Evolutionary conservation across 2,797 vertebrate genomes (phyloP).

Genomic region (Hydrophis major): DNA sequence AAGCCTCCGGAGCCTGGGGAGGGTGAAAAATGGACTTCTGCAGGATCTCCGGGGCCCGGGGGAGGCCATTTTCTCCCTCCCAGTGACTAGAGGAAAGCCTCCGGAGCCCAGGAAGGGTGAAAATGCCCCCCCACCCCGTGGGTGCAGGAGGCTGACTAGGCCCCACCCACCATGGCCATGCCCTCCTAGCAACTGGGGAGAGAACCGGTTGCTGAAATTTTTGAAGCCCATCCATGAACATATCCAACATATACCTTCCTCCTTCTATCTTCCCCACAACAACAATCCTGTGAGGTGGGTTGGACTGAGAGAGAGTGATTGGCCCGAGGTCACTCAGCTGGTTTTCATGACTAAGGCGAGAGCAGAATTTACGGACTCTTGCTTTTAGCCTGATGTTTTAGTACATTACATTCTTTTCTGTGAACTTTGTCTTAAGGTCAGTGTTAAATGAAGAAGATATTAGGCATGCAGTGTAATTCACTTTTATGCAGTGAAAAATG

Average conservation of each 20-base stretch:
- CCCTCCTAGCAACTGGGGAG: too few relatives aligned
- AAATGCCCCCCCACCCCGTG: too few relatives aligned
- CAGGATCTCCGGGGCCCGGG: too few relatives aligned
- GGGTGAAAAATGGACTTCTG: too few relatives aligned
- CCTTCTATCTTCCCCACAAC: neutral
- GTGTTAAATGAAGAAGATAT: neutral
- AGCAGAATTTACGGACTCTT: neutral
- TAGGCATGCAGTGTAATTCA: neutral
- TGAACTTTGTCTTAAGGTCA: neutral
- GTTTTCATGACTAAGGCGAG: neutral
- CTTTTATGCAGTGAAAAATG: neutral
- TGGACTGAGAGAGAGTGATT: neutral
- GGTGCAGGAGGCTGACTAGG: too few relatives aligned
- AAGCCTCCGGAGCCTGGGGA: too few relatives aligned
- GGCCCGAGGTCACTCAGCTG: neutral
- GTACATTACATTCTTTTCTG: neutral
- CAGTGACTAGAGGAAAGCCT: too few relatives aligned
- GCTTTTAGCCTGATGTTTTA: neutral
- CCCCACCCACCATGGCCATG: too few relatives aligned
- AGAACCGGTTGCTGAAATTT: too few relatives aligned
- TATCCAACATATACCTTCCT: neutral
- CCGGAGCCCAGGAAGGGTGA: too few relatives aligned
- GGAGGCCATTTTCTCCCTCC: too few relatives aligned
- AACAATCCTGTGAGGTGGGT: neutral
- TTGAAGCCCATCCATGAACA: neutral